Evolutionary conservation across 92 coral and sea anemone species (phyloP), one percentile per base, ranked within the genome.

Genomic region (Chrysogorgia sp.): DNA sequence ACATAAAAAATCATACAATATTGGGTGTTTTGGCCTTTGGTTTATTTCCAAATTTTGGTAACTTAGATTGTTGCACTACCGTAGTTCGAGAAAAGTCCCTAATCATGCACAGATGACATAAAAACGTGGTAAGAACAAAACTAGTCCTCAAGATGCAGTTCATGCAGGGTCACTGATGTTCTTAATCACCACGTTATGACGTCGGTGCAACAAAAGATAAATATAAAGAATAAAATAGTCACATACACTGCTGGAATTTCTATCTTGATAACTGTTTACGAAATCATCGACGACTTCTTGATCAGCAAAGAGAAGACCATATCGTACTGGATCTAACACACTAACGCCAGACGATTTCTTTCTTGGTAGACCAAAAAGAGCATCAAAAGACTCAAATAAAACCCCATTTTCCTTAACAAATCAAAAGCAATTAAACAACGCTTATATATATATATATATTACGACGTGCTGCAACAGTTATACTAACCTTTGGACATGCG

Each of bases 401-500:
- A 37, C 53, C 37, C 75, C 75, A 19, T 43, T 67, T 32, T 67
- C 75, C 75, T 67, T 67, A 17, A 67, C 25, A 67, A 67, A 34
- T 34, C 17, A 6, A 12, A 20, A 67, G 22, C 3, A 3, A 28
- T 9, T n/a, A n/a, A 3, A 2, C 13, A 59, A 1, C 26, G 7
- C 2, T 13, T 8, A 13, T 2, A 59, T 28, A 59, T 59, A 61
- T 61, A 61, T 56, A 17, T 43, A 43, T 43, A 43, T n/a, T n/a
- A n/a, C n/a, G n/a, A n/a, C n/a, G n/a, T n/a, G n/a, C n/a, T n/a
- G n/a, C n/a, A n/a, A n/a, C n/a, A n/a, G n/a, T n/a, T n/a, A n/a
- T n/a, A n/a, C n/a, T n/a, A n/a, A 81, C 85, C 81, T 72, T 82
- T 1, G 86, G 64, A 28, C 81, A 82, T 25, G 86, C 86, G 22